These are phyloP conservation scores for Anarsia innoxiella DNA, from an alignment of 2,888 invertebrate species.

Conservation along the genomic window DNA sequence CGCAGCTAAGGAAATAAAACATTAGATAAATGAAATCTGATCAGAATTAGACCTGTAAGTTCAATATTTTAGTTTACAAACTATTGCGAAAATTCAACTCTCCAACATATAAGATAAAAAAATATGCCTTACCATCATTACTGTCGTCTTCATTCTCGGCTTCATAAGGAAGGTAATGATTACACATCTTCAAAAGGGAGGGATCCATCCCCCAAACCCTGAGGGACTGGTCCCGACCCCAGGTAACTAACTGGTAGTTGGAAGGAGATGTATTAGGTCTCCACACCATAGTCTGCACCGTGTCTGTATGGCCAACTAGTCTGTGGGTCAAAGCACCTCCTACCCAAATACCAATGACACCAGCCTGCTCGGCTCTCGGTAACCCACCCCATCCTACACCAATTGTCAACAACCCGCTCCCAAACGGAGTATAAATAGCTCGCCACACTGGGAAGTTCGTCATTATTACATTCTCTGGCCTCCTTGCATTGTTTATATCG, in stretches of 20 bases:
- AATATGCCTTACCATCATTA: conserved; percentile 54
- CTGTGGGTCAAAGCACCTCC: conserved; percentile 86
- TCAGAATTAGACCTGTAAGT: too few species aligned
- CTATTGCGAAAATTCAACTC: too few species aligned
- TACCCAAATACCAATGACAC: conserved; percentile 72
- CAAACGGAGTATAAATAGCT: conserved; percentile 94
- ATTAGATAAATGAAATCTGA: too few species aligned
- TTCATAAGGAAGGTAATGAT: conserved; percentile 78
- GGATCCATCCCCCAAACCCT: conserved; percentile 94
- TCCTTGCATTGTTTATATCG: conserved; percentile 89
- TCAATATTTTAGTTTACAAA: too few species aligned
- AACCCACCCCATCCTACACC: conserved; percentile 91
- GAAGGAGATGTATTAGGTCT: conserved; percentile 79
- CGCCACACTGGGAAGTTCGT: conserved; percentile 94
- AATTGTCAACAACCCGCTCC: conserved; percentile 92
- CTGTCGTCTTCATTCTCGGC: conserved; percentile 74
- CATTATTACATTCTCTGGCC: conserved; percentile 88
- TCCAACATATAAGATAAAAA: too few species aligned
- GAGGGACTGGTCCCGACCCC: conserved; percentile 95
- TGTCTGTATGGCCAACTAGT: conserved; percentile 95
- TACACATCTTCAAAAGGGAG: conserved; percentile 86
- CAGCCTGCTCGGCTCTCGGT: conserved; percentile 85
- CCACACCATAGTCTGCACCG: conserved; percentile 97
- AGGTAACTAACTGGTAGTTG: conserved; percentile 92
- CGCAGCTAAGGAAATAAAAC: too few species aligned